These are phyloP conservation scores for Momotus momota DNA, from an alignment of 2,797 vertebrate species.

Conservation along the genomic window DNA sequence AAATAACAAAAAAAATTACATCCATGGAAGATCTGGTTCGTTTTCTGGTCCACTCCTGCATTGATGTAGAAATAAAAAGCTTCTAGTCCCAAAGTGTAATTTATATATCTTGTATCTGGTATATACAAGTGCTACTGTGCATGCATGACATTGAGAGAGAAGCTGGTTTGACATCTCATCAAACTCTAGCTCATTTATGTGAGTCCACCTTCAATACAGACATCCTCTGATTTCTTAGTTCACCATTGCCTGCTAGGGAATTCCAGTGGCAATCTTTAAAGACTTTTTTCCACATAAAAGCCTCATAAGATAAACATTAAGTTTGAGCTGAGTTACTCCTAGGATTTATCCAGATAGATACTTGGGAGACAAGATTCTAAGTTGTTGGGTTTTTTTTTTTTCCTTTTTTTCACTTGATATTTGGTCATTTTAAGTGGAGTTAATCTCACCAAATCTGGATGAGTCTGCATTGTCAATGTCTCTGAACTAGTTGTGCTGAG, in stretches of 20 bases:
- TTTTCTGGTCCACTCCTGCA: not conserved
- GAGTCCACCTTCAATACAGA: not conserved
- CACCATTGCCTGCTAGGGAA: not conserved
- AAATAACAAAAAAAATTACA: not conserved
- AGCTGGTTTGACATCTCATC: not conserved
- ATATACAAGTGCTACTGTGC: not conserved
- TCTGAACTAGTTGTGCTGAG: not conserved
- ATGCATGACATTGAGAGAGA: not conserved
- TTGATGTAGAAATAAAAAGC: not conserved
- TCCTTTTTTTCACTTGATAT: not conserved
- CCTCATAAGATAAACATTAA: not conserved
- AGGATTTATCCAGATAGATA: not conserved
- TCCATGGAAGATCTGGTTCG: not conserved
- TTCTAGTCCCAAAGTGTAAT: not conserved
- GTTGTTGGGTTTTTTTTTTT: not conserved
- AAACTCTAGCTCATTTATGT: not conserved
- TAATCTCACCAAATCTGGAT: not conserved
- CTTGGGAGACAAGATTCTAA: not conserved
- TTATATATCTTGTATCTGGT: not conserved
- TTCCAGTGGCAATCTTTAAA: not conserved
- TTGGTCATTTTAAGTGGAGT: not conserved
- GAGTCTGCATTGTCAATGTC: not conserved
- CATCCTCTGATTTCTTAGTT: not conserved
- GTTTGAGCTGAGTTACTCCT: not conserved
- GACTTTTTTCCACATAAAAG: not conserved